Conservation (phyloP, 2,888 invertebrate genomes). For the Disparrhopalites patrizii region DNA sequence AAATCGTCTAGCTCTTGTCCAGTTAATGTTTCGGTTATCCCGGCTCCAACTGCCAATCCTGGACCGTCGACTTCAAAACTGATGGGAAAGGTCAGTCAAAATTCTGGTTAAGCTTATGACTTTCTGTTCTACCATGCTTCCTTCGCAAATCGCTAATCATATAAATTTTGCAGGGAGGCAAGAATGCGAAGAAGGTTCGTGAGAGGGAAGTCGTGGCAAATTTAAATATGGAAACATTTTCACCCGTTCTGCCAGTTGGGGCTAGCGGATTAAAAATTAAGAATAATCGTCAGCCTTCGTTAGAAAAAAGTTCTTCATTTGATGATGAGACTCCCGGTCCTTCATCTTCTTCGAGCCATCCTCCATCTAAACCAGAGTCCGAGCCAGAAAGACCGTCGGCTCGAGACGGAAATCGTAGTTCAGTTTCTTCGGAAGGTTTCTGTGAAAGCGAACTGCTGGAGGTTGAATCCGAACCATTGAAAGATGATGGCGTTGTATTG, state of each 20-base stretch:
- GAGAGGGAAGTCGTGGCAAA: slow-evolving; percentile 8
- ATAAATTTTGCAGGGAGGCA: slow-evolving; percentile 25
- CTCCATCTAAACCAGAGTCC: background rate
- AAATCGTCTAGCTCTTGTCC: slow-evolving; percentile 1
- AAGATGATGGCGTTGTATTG: slow-evolving; percentile 51
- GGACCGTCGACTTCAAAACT: slow-evolving; percentile 33
- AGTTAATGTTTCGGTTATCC: slow-evolving; percentile 13
- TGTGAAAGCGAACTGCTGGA: slow-evolving; percentile 72
- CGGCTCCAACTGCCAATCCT: slow-evolving; percentile 28
- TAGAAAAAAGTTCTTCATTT: slow-evolving; percentile 42
- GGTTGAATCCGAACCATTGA: slow-evolving; percentile 32
- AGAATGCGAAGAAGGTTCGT: background rate
- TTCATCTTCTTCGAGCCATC: slow-evolving; percentile 3
- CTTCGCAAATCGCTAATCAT: too few relatives aligned
- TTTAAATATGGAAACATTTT: background rate
- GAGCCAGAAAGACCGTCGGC: slow-evolving; percentile 20
- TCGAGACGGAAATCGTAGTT: slow-evolving; percentile 77
- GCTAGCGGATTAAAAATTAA: slow-evolving; percentile 47
- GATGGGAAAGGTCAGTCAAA: too few relatives aligned
- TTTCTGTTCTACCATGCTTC: too few relatives aligned
- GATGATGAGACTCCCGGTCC: slow-evolving; percentile 42
- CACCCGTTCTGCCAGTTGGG: slow-evolving; percentile 21
- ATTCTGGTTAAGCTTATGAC: too few relatives aligned
- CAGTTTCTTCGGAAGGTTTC: slow-evolving; percentile 93
- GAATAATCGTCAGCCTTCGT: slow-evolving; percentile 30